These are phyloP conservation scores for Drosophila longiperda DNA, from an alignment of 2,888 invertebrate species.

Conservation along the genomic window DNA sequence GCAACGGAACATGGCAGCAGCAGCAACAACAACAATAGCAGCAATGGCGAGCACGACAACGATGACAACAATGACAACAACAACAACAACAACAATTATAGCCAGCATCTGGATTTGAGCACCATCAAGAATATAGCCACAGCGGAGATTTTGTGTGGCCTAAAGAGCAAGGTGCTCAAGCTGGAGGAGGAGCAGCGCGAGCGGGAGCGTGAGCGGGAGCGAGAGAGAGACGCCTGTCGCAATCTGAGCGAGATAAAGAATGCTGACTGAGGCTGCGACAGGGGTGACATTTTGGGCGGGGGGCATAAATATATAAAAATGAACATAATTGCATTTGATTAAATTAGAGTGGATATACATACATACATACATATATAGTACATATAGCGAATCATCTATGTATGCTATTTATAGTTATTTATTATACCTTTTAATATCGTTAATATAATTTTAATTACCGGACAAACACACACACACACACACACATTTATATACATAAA, in stretches of 20 bases:
- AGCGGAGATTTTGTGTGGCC: constrained; percentile 80
- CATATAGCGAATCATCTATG: constrained; percentile 52
- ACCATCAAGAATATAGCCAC: constrained; percentile 82
- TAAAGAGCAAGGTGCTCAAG: constrained; percentile 82
- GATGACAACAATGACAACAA: constrained; percentile 51
- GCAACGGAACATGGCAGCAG: constrained; percentile 32
- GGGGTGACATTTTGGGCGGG: constrained; percentile 39
- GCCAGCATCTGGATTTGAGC: constrained; percentile 74
- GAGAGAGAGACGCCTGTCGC: constrained; percentile 68
- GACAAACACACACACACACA: constrained; percentile 15
- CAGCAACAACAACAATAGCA: constrained; percentile 40
- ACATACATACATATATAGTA: constrained; percentile 32
- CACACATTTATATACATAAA: background rate
- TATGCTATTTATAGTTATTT: constrained; percentile 78
- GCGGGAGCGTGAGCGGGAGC: constrained; percentile 61
- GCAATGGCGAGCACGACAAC: constrained; percentile 47
- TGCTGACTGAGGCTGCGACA: constrained; percentile 66
- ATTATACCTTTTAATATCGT: constrained; percentile 73
- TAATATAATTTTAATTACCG: constrained; percentile 70
- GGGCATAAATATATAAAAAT: constrained; percentile 37
- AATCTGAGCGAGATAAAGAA: constrained; percentile 80
- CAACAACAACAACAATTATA: constrained; percentile 75
- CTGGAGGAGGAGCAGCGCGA: constrained; percentile 79
- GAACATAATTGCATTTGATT: constrained; percentile 71
- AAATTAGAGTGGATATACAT: constrained; percentile 43